Base-by-base conservation (phyloP, 2,797 vertebrate species). In the Oceanodroma leucorhoa region DNA sequence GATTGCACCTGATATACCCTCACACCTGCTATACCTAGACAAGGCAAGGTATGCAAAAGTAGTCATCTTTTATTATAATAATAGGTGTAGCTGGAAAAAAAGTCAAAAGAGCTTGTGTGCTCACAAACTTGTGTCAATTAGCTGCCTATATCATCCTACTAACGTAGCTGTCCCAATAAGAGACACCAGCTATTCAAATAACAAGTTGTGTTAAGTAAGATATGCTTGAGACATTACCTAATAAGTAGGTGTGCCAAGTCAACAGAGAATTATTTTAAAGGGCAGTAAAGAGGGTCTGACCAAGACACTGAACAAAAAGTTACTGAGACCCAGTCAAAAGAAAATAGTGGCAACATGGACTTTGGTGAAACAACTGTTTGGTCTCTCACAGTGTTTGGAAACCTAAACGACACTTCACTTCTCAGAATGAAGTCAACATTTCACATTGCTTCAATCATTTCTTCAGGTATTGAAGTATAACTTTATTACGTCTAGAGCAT, bases 121-220 rank as follows among this genome's bases (percentile, higher is more conserved):
- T 82, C 24, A 62, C 11, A 80, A 65, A 77, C 18, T 50, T n/a
- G 26, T 23, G 18, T 14, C 64, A 58, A 24, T 70, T 88, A 86
- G 26, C 32, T 88, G 40, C 41, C 40, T 45, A 0, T 24, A 61
- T 19, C 45, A 71, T 60, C 34, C 27, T 60, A 34, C 29, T 27
- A 40, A 55, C 0, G 1, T 2, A 75, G 14, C 11, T 71, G 26
- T n/a, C 17, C 41, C 23, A 48, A 0, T 26, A 78, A 53, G 6
- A 89, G 23, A 76, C 26, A 82, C 1, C 23, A 79, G 11, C 23
- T 83, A 70, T 50, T 73, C 30, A 77, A 92, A 71, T 17, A 91
- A 16, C 29, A 91, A 72, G 2, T 23, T 38, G 19, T 21, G 17
- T 60, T 71, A 61, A 58, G 26, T 19, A 79, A 86, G 6, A 67